phyloP scores from a whole-genome alignment of 2,888 invertebrate species.

The Parochlus steinenii region DNA sequence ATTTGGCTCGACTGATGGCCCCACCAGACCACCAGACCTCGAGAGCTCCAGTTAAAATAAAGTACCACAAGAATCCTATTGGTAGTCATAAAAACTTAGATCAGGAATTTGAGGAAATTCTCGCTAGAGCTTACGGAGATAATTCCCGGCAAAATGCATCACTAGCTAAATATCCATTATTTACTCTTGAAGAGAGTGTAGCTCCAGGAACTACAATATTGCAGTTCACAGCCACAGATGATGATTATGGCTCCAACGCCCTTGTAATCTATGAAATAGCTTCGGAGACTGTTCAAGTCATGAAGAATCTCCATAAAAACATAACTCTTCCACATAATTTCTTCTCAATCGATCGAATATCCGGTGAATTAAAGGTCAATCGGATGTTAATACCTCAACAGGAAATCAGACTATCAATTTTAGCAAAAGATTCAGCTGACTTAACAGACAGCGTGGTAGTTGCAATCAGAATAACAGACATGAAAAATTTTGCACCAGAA shows the following conservation, averaged over 20 bases:
- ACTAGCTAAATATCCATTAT: constrained; percentile 34
- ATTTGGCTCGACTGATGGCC: neutral
- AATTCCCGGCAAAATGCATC: constrained; percentile 3
- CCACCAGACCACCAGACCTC: no score
- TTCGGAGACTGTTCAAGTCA: constrained; percentile 42
- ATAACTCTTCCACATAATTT: constrained; percentile 32
- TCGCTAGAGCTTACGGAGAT: constrained; percentile 7
- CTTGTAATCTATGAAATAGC: constrained; percentile 52
- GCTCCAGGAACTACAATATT: constrained; percentile 51
- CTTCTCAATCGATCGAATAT: constrained; percentile 56
- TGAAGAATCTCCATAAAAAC: constrained; percentile 18
- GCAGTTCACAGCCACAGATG: constrained; percentile 52
- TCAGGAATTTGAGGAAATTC: neutral
- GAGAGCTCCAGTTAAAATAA: neutral
- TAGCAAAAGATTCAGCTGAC: constrained; percentile 60
- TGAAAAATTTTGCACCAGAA: constrained; percentile 70
- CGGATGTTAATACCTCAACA: constrained; percentile 55
- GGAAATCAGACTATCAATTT: constrained; percentile 56
- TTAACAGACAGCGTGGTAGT: constrained; percentile 51
- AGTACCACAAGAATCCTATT: constrained; percentile 7
- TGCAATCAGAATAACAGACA: constrained; percentile 55
- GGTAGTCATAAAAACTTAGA: constrained; percentile 7
- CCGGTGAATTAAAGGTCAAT: constrained; percentile 59
- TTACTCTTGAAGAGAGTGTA: constrained; percentile 55
- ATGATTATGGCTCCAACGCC: constrained; percentile 52